Base-by-base conservation (phyloP, 2,797 vertebrate species). In the Selene dorsalis region DNA sequence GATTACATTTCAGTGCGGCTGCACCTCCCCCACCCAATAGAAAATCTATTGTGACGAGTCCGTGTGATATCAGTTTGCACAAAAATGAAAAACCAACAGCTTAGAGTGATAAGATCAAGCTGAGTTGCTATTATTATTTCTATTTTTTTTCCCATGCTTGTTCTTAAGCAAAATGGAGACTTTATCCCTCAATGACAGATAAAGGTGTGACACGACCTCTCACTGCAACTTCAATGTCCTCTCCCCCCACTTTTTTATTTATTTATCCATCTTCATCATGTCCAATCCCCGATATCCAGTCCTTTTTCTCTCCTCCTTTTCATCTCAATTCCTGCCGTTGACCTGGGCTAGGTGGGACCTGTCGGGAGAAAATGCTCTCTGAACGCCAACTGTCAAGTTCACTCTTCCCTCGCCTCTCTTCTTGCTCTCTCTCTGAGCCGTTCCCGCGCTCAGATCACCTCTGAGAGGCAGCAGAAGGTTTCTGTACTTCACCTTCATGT, bases 71-170 rank as follows among this genome's bases (percentile, higher is more conserved):
- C 75, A 84, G 78, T 81, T 77, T 63, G 77, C 80, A 84, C 57
- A 86, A 89, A 69, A 92, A 92, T 92, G 87, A 88, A 92, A 92
- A 88, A 80, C 67, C 78, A 79, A 78, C 77, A 85, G 89, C 89
- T 92, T 89, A 84, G 63, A 82, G 28, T 73, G 90, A 92, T 92
- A 91, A 22, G 65, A 91, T 92, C 89, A 81, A 84, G 75, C 73
- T 6, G 65, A 83, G 68, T 87, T 89, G 30, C 24, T 45, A 83
- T 90, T 90, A 83, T 84, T 83, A 88, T 80, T 84, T 82, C 43
- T 65, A 14, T 79, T 48, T 22, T 59, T n/a, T 11, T 38, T 16
- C 7, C 1, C 4, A 6, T 38, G 47, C 56, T 66, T 82, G 48
- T 57, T 82, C 76, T 75, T 61, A 58, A 72, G 76, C 69, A 77